Percentiles rank a stretch among this genome's conserved stretches.
These are phyloP conservation scores for Caenorhabditis plicata DNA, from an alignment of 2,888 invertebrate species.

Conservation along the genomic window DNA sequence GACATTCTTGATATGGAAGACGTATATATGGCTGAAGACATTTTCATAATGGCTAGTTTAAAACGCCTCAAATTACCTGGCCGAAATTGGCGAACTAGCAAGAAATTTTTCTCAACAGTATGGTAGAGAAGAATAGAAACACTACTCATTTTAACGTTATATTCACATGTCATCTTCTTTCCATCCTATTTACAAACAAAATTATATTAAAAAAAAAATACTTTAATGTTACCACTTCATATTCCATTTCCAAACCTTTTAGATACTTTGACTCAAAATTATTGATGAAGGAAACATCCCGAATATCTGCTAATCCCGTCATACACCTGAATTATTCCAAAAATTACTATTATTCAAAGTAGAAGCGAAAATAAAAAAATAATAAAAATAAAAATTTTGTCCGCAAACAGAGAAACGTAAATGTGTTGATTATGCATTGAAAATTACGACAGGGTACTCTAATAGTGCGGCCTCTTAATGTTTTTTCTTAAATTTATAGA, in stretches of 20 bases:
- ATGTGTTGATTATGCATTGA: no score
- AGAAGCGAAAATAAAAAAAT: no score
- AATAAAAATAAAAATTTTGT: no score
- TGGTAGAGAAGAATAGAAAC: slow-evolving; percentile 47
- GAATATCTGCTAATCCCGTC: neutral
- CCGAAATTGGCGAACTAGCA: slow-evolving; percentile 49
- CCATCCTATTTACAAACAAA: slow-evolving; percentile 5
- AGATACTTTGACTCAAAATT: slow-evolving; percentile 26
- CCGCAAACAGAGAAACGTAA: no score
- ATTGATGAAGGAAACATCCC: slow-evolving; percentile 16
- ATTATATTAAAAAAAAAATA: neutral
- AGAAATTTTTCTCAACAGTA: slow-evolving; percentile 27
- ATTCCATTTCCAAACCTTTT: slow-evolving; percentile 22
- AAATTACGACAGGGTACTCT: no score
- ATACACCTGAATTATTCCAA: no score
- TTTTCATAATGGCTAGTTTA: neutral
- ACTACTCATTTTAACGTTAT: slow-evolving; percentile 28
- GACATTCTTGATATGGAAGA: slow-evolving; percentile 34
- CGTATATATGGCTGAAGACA: slow-evolving; percentile 54
- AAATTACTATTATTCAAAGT: no score
- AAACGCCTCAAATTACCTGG: slow-evolving; percentile 29
- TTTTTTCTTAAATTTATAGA: no score
- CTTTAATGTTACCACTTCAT: neutral
- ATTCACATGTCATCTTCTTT: slow-evolving; percentile 3
- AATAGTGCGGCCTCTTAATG: no score